These are phyloP conservation scores for Actias luna DNA, from an alignment of 2,888 invertebrate genomes.

Conservation along the genomic window DNA sequence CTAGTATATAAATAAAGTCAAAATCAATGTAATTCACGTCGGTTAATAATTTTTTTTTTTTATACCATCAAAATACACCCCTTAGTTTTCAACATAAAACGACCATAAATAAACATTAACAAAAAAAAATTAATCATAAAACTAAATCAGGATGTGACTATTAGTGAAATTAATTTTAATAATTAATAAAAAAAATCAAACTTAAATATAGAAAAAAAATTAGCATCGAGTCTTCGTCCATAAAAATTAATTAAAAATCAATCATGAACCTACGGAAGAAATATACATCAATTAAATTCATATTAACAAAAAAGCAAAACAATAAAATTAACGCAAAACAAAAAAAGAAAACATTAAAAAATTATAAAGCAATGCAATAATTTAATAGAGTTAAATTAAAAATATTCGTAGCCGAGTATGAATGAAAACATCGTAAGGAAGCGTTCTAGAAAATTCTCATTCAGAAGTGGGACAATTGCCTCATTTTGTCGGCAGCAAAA, in stretches of 20 bases:
- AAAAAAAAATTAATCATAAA: slow-evolving; percentile 22
- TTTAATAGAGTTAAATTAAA: too few relatives aligned
- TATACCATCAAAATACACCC: neutral
- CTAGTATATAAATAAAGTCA: too few relatives aligned
- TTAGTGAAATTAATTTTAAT: slow-evolving; percentile 34
- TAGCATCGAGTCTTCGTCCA: slow-evolving; percentile 32
- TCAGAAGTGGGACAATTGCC: too few relatives aligned
- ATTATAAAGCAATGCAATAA: too few relatives aligned
- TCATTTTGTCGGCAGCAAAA: too few relatives aligned
- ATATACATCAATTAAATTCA: slow-evolving; percentile 35
- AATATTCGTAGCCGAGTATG: too few relatives aligned
- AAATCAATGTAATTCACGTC: too few relatives aligned
- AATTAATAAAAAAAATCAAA: slow-evolving; percentile 32
- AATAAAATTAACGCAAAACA: slow-evolving; percentile 5
- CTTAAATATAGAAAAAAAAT: slow-evolving; percentile 34
- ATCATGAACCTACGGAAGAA: slow-evolving; percentile 71
- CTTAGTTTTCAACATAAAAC: slow-evolving; percentile 18
- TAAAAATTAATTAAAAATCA: slow-evolving; percentile 56
- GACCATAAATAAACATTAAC: slow-evolving; percentile 17
- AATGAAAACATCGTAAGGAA: too few relatives aligned
- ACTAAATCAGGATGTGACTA: slow-evolving; percentile 68
- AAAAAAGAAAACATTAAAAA: too few relatives aligned
- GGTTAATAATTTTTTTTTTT: neutral
- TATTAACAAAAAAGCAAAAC: slow-evolving; percentile 27
- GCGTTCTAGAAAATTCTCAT: too few relatives aligned